Evolutionary conservation across 1,140 invertebrate genomes (phyloP).

Genomic region (Cyrtorhinus lividipennis): DNA sequence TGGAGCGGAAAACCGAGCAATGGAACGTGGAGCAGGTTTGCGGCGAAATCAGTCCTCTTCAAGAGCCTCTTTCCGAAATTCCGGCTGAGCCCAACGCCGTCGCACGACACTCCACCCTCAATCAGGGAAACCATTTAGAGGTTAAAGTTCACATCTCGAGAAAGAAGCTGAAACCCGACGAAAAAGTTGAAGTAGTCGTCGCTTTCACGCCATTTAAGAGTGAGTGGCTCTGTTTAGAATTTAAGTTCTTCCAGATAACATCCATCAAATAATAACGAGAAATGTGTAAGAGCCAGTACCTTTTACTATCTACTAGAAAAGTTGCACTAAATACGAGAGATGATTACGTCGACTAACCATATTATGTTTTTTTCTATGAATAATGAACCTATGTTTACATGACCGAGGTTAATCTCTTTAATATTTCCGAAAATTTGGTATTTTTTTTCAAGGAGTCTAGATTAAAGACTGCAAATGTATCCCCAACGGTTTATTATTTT

Average conservation of each 20-base stretch:
- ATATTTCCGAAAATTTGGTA: too few species aligned
- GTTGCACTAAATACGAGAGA: too few species aligned
- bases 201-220: constrained; percentile 20
- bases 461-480: too few species aligned
- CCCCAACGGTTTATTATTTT: too few species aligned
- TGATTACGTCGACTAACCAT: too few species aligned
- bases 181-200: constrained; percentile 17
- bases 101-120: constrained; percentile 1
- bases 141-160: constrained; percentile 16
- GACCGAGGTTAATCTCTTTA: too few species aligned
- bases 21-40: constrained; percentile 7
- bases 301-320: too few species aligned
- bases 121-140: constrained; percentile 7
- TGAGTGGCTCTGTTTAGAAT: constrained; percentile 11
- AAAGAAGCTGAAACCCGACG: constrained; percentile 11
- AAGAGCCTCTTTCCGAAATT: neutral
- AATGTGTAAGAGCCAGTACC: too few species aligned
- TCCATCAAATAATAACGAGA: neutral
- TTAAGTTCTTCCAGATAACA: neutral
- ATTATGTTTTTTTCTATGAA: too few species aligned
- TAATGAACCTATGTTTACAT: too few species aligned
- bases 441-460: too few species aligned
- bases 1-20: neutral
- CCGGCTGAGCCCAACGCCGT: neutral
- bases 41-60: neutral